Percentiles rank a stretch among this genome's conserved stretches.
Evolutionary conservation across 2,113 vertebrate genomes (phyloP).

Genomic region (Marcusenius ussheri): DNA sequence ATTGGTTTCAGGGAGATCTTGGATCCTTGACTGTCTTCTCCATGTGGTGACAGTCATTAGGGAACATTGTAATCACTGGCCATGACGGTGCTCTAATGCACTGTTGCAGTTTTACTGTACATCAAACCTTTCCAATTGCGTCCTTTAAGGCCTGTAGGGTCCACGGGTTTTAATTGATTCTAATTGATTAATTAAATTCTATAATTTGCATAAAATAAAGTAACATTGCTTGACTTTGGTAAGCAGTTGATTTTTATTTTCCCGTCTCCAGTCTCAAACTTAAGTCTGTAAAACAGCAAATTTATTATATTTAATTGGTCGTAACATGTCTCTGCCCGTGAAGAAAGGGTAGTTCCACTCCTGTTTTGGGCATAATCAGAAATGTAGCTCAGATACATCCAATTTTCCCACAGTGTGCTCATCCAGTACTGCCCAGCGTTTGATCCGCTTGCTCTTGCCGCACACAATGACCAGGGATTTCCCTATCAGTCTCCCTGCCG

Average conservation of each 20-base stretch:
- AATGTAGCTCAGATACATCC: not conserved
- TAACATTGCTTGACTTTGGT: not conserved
- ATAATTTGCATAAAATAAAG: slow-evolving; percentile 1
- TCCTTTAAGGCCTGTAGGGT: not conserved
- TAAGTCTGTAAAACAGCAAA: not conserved
- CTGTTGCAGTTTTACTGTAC: not conserved
- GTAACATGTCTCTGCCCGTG: not conserved
- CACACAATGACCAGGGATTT: not conserved
- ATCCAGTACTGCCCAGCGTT: not conserved
- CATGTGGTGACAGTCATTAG: not conserved
- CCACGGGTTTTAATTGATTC: not conserved
- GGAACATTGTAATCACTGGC: not conserved
- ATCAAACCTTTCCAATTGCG: not conserved
- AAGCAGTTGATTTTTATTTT: not conserved
- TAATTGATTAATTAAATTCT: not conserved
- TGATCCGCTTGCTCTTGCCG: not conserved
- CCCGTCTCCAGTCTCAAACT: not conserved
- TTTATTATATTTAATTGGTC: not conserved
- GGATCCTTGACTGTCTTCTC: not conserved
- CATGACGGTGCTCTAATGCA: not conserved
- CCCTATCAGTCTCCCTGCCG: not conserved
- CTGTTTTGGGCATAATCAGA: not conserved
- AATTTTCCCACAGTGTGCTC: not conserved
- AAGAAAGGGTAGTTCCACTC: not conserved
- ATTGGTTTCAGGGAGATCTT: not conserved